Conservation (phyloP, 1,140 invertebrate genomes). For the Zaprionus ornatus region DNA sequence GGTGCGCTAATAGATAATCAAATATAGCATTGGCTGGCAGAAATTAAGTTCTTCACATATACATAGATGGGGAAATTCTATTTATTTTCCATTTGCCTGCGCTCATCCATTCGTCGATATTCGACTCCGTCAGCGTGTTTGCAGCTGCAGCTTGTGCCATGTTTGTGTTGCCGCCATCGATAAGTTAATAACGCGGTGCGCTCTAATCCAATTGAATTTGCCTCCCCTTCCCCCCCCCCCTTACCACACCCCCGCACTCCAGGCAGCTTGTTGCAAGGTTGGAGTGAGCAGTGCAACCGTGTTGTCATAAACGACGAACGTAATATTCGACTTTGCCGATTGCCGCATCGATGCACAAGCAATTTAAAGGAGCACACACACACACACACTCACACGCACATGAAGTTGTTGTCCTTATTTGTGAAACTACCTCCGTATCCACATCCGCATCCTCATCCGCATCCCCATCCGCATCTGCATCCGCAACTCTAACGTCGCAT, state of each 20-base stretch:
- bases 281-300: not conserved
- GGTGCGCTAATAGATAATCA: not conserved
- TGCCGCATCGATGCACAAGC: conserved; percentile 44
- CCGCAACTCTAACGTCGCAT: conserved; percentile 20
- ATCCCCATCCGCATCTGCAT: not conserved
- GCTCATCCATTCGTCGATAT: not conserved
- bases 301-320: conserved; percentile 39
- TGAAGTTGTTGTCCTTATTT: conserved; percentile 31
- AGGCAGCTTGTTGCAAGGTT: not conserved
- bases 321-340: conserved; percentile 38
- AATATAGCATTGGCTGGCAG: not conserved
- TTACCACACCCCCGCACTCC: no score
- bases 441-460: not conserved
- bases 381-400: conserved; percentile 12
- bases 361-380: conserved; percentile 36
- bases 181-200: conserved; percentile 2
- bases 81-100: conserved; percentile 4
- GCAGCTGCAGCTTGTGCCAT: not conserved
- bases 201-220: conserved; percentile 25
- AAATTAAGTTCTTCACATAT: not conserved
- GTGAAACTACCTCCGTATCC: conserved; percentile 35
- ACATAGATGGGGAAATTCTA: not conserved
- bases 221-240: not conserved
- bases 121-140: not conserved
- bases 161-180: not conserved